Conservation (phyloP, 1,140 invertebrate species). For the Chironomus tepperi region DNA sequence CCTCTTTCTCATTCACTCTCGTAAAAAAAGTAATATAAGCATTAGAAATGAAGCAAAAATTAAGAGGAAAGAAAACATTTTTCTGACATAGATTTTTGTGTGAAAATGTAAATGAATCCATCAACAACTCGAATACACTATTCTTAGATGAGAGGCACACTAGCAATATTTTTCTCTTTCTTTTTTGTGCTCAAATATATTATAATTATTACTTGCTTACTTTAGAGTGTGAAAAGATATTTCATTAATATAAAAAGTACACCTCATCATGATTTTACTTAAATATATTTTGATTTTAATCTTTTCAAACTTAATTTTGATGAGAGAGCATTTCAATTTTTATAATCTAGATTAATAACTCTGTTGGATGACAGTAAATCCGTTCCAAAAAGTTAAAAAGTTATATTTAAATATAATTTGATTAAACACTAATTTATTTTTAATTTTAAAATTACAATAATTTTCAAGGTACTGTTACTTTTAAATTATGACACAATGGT, state of each 20-base stretch:
- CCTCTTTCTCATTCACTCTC: neutral
- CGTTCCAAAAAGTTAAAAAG: too few relatives aligned
- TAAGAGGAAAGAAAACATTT: too few relatives aligned
- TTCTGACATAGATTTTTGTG: constrained; percentile 1
- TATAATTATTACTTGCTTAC: neutral
- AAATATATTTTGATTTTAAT: neutral
- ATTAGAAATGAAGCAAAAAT: too few relatives aligned
- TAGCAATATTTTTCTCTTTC: neutral
- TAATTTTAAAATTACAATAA: too few relatives aligned
- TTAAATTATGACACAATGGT: too few relatives aligned
- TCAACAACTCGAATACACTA: neutral
- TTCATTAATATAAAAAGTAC: neutral
- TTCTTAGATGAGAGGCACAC: neutral
- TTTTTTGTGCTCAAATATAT: neutral
- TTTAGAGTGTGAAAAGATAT: neutral
- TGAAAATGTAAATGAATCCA: constrained; percentile 9
- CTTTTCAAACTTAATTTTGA: neutral
- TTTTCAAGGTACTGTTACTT: too few relatives aligned
- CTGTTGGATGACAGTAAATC: neutral
- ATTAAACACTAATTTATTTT: neutral
- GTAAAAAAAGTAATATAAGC: too few relatives aligned
- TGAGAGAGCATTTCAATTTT: neutral
- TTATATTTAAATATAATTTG: neutral
- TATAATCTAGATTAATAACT: constrained; percentile 17
- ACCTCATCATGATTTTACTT: neutral